Evolutionary conservation across 1,140 invertebrate genomes (phyloP).

Genomic region (Leguminivora glycinivorella): DNA sequence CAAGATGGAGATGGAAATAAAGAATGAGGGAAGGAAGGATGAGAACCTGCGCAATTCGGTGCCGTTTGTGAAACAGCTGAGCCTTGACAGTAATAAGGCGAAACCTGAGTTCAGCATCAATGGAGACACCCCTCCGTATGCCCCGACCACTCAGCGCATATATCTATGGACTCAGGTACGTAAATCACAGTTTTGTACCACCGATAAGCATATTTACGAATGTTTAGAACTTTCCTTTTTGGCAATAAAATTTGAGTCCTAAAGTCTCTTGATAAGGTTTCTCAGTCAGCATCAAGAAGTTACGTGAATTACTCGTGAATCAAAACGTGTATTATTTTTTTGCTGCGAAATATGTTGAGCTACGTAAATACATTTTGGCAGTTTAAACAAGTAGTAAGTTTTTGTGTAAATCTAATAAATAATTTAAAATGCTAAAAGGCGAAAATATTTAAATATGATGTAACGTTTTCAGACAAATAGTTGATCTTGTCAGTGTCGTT

Average conservation of each 20-base stretch:
- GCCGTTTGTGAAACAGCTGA: constrained; percentile 80
- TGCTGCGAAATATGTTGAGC: background rate
- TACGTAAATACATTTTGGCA: background rate
- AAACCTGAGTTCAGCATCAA: constrained; percentile 69
- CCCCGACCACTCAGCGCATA: constrained; percentile 79
- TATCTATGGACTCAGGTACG: constrained; percentile 80
- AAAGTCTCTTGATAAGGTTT: background rate
- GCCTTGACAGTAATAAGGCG: constrained; percentile 70
- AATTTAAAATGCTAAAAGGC: no score
- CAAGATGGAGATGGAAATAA: constrained; percentile 82
- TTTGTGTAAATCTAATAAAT: background rate
- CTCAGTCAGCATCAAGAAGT: background rate
- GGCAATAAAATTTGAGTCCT: background rate
- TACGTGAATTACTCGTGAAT: background rate
- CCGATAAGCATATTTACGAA: constrained; percentile 40
- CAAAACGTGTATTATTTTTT: constrained; percentile 32
- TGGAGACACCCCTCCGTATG: constrained; percentile 61
- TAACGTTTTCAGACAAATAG: no score
- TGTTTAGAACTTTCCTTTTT: constrained; percentile 33
- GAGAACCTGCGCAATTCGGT: constrained; percentile 80
- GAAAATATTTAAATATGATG: no score
- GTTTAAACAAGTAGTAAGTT: background rate
- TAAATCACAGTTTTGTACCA: constrained; percentile 28
- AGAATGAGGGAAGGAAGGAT: constrained; percentile 71
- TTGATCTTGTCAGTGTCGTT: no score